phyloP scores from a whole-genome alignment of 1,140 invertebrate species.

The Danaus plexippus region DNA sequence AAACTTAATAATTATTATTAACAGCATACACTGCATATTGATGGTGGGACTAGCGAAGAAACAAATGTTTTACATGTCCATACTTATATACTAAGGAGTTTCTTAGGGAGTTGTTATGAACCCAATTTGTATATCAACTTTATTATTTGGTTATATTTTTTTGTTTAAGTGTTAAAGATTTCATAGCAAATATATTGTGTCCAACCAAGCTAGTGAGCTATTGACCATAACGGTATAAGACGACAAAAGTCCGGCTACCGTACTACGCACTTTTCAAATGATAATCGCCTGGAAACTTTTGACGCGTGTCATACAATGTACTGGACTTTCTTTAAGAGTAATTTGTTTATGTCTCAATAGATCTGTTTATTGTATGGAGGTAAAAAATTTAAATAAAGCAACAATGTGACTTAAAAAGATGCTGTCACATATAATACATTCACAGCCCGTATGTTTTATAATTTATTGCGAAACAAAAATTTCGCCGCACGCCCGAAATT shows the following conservation, averaged over 20 bases:
- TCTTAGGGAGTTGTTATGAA: no score
- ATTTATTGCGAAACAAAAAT: conserved; percentile 34
- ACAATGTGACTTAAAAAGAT: no score
- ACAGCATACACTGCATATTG: no score
- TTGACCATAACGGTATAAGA: conserved; percentile 19
- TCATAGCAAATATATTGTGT: neutral
- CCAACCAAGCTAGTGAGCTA: conserved; percentile 9
- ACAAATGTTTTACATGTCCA: no score
- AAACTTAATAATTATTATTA: no score
- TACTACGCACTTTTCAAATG: conserved; percentile 53
- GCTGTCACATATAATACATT: conserved; percentile 2
- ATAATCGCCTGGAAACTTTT: conserved; percentile 37
- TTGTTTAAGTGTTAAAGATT: no score
- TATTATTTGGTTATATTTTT: no score
- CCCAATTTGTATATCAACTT: no score
- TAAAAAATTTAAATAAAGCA: no score
- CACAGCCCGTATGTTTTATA: conserved; percentile 32
- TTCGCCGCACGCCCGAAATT: conserved; percentile 27
- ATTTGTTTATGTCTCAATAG: conserved; percentile 1
- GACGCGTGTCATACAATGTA: conserved; percentile 19
- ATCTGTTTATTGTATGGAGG: no score
- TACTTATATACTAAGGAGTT: no score
- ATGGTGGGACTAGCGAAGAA: no score
- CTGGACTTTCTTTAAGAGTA: conserved; percentile 3
- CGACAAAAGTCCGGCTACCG: conserved; percentile 37